Percentiles rank a stretch among this genome's conserved stretches.
phyloP scores from a whole-genome alignment of 92 coral and sea anemone species.

The Bergia puertoricense region DNA sequence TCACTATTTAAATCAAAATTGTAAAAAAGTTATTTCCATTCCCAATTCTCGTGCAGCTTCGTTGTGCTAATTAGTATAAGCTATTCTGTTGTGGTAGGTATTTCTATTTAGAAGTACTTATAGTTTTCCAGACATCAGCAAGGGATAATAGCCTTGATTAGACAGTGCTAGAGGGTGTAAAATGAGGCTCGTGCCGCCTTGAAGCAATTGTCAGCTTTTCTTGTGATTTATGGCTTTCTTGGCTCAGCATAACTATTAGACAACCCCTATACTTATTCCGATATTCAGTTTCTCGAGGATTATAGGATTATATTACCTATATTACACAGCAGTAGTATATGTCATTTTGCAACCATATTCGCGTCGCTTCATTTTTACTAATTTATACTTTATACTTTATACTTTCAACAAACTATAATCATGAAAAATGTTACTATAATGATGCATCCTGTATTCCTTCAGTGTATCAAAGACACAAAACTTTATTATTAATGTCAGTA shows the following conservation, averaged over 20 bases:
- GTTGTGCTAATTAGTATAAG: background rate
- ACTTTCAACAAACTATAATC: too few relatives aligned
- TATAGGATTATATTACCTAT: background rate
- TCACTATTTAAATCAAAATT: background rate
- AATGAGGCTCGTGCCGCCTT: background rate
- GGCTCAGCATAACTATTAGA: background rate
- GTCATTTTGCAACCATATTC: too few relatives aligned
- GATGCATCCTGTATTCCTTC: too few relatives aligned
- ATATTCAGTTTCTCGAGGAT: slow-evolving; percentile 13
- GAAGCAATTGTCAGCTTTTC: slow-evolving; percentile 23
- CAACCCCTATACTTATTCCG: background rate
- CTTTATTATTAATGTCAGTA: too few relatives aligned
- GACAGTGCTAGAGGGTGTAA: slow-evolving; percentile 27
- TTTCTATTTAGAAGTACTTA: background rate
- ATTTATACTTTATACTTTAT: too few relatives aligned
- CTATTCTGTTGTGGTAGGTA: background rate
- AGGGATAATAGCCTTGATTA: background rate
- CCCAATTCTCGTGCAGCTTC: background rate
- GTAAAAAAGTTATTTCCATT: background rate
- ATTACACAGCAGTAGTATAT: too few relatives aligned
- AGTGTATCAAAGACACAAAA: too few relatives aligned
- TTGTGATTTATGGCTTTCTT: slow-evolving; percentile 17
- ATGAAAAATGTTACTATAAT: too few relatives aligned
- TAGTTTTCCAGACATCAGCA: background rate
- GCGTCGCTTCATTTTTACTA: too few relatives aligned